A percentile compares a stretch with the other conserved stretches of the same genome.
Conservation (phyloP, 2,888 invertebrate species). For the Stenotaenia linearis region DNA sequence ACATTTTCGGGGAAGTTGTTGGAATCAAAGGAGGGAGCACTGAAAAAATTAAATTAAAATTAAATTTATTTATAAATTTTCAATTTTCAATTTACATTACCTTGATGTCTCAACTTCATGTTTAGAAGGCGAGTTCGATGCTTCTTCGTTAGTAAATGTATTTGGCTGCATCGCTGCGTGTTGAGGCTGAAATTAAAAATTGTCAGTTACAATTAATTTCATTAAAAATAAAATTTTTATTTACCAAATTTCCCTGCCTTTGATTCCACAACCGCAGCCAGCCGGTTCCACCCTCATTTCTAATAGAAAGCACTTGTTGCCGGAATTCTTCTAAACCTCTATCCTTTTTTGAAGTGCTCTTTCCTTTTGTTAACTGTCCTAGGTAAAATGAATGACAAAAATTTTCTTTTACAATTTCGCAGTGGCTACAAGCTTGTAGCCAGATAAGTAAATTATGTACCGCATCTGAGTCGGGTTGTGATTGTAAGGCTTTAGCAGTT, state of each 20-base stretch:
- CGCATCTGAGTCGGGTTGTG: background rate
- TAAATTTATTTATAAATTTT: background rate
- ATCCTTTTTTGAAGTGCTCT: background rate
- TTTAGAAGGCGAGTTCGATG: background rate
- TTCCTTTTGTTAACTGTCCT: background rate
- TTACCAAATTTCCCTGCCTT: background rate
- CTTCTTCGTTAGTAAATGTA: background rate
- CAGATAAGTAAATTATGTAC: background rate
- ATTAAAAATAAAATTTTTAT: too few species aligned
- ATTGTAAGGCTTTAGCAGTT: conserved; percentile 42
- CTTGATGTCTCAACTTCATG: background rate
- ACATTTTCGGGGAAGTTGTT: background rate
- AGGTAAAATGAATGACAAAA: background rate
- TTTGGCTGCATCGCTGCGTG: background rate
- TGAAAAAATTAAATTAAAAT: background rate
- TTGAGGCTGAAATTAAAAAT: background rate
- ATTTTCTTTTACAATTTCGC: too few species aligned
- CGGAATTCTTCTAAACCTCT: background rate
- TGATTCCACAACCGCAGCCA: background rate
- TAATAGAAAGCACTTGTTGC: background rate
- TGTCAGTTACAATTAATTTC: too few species aligned
- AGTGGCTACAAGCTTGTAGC: too few species aligned
- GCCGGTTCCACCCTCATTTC: background rate
- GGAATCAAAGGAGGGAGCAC: background rate
- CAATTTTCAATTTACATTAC: background rate